Percentiles rank a stretch among this genome's conserved stretches.
Conservation (phyloP, 2,888 invertebrate species). For the Osmoderma eremita region DNA sequence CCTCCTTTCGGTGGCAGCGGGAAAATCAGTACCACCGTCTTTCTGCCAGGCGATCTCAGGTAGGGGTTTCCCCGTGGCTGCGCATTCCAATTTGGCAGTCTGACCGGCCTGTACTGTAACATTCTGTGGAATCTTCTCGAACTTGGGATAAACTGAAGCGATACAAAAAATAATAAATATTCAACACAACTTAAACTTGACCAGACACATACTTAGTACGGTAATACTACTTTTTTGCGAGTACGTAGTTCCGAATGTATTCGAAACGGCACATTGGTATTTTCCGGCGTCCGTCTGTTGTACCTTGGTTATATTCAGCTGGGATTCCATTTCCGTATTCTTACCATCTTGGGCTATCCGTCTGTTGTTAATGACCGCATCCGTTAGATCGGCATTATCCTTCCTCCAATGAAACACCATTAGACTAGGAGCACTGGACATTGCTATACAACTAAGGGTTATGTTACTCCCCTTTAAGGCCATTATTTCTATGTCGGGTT, state of each 20-base stretch:
- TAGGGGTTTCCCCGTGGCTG: conserved; percentile 86
- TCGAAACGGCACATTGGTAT: conserved; percentile 93
- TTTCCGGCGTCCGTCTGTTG: conserved; percentile 84
- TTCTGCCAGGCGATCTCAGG: conserved; percentile 93
- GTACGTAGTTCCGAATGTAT: conserved; percentile 89
- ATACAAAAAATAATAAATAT: neutral
- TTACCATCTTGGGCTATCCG: conserved; percentile 66
- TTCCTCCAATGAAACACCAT: conserved; percentile 89
- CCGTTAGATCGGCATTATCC: conserved; percentile 74
- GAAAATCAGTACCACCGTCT: conserved; percentile 93
- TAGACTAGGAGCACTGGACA: conserved; percentile 78
- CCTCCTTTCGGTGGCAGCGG: conserved; percentile 91
- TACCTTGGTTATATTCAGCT: conserved; percentile 78
- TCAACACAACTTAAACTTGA: conserved; percentile 1
- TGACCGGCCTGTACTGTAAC: conserved; percentile 86
- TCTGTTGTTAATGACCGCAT: conserved; percentile 12
- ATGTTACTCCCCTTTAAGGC: conserved; percentile 90
- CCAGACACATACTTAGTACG: conserved; percentile 79
- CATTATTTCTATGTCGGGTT: conserved; percentile 82
- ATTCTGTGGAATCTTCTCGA: conserved; percentile 85
- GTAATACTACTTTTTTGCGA: conserved; percentile 87
- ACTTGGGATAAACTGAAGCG: conserved; percentile 81
- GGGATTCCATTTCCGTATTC: conserved; percentile 75
- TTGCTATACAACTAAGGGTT: conserved; percentile 83
- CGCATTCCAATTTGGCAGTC: conserved; percentile 89